Percentiles rank a stretch among this genome's conserved stretches.
Evolutionary conservation across 2,888 invertebrate species (phyloP).

Genomic region (Teleogryllus oceanicus): DNA sequence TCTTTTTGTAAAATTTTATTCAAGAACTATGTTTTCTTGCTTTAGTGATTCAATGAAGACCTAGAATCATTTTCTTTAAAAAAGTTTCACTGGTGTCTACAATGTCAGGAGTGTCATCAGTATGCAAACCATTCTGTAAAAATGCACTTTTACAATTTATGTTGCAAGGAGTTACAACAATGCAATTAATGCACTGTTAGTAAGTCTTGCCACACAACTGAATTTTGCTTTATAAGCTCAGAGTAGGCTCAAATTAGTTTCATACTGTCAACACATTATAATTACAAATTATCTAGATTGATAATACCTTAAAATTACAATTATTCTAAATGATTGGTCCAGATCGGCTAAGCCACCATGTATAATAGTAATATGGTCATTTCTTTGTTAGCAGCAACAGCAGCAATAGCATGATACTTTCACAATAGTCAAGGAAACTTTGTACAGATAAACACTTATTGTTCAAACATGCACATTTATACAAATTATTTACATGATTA

Average conservation of each 20-base stretch:
- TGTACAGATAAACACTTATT: conserved; percentile 30
- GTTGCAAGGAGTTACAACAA: neutral
- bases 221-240: conserved; percentile 6
- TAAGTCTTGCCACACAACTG: neutral
- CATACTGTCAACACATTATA: conserved; percentile 22
- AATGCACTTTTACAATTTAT: neutral
- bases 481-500: conserved; percentile 32
- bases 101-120: conserved; percentile 3
- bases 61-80: conserved; percentile 18
- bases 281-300: conserved; percentile 30
- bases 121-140: conserved; percentile 18
- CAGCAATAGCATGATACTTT: conserved; percentile 18
- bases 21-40: neutral
- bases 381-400: conserved; percentile 9
- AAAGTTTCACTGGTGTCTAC: conserved; percentile 1
- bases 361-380: neutral
- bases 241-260: conserved; percentile 7
- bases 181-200: neutral
- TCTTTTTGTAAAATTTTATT: neutral
- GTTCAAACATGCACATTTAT: conserved; percentile 32
- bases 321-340: conserved; percentile 27
- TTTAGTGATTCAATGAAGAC: conserved; percentile 2
- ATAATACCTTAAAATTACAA: conserved; percentile 25
- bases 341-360: conserved; percentile 29
- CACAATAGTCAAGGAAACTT: conserved; percentile 3